Conservation (phyloP, 1,140 invertebrate species). For the Camponotus floridanus region DNA sequence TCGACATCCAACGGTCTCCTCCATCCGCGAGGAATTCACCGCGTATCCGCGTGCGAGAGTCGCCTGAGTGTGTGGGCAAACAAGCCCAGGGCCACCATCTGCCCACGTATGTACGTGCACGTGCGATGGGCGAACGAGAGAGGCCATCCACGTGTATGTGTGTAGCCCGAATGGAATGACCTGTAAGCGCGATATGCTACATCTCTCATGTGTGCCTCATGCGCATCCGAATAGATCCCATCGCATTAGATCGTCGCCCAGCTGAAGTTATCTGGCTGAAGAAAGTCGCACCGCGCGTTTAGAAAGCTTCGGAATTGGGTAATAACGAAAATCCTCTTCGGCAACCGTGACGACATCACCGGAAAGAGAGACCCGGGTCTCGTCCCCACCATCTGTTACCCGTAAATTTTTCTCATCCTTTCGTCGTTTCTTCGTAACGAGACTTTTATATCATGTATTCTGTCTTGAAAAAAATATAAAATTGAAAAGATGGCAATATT, state of each 20-base stretch:
- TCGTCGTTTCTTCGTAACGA: not conserved
- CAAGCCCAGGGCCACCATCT: slow-evolving; percentile 78
- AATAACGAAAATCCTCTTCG: slow-evolving; percentile 24
- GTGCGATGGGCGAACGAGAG: slow-evolving; percentile 22
- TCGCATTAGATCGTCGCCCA: slow-evolving; percentile 71
- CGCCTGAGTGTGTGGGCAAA: slow-evolving; percentile 79
- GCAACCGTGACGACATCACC: slow-evolving; percentile 30
- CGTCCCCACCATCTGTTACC: not conserved
- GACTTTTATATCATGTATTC: not conserved
- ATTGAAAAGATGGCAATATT: not conserved
- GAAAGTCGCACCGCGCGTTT: slow-evolving; percentile 57
- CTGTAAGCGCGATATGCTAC: slow-evolving; percentile 49
- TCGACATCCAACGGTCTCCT: slow-evolving; percentile 44
- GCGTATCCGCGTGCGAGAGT: slow-evolving; percentile 48
- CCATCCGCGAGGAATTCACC: slow-evolving; percentile 59
- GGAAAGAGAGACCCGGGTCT: not conserved
- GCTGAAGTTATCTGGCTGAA: not conserved
- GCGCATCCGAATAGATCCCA: slow-evolving; percentile 62
- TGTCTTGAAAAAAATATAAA: not conserved
- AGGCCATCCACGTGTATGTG: slow-evolving; percentile 1
- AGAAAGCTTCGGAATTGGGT: slow-evolving; percentile 39
- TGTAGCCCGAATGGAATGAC: not conserved
- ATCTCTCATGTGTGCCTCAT: slow-evolving; percentile 65
- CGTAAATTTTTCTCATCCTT: slow-evolving; percentile 2
- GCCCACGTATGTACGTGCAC: slow-evolving; percentile 75